A percentile compares a stretch with the other conserved stretches of the same genome.
Evolutionary conservation across 2,113 vertebrate species (phyloP).

Genomic region (Barnardius zonarius): DNA sequence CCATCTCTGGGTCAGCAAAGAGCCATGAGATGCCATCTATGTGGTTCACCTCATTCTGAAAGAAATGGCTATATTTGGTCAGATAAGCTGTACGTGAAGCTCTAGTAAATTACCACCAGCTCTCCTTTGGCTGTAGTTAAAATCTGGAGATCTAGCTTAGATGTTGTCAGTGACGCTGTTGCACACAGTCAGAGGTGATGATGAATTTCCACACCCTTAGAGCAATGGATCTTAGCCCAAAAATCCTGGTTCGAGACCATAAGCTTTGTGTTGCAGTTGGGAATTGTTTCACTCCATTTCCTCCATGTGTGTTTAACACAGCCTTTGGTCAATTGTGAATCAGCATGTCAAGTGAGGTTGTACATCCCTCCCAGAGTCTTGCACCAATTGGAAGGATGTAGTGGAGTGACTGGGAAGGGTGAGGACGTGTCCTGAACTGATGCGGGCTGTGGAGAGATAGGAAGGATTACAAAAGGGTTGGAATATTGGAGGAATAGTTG

Average conservation of each 20-base stretch:
- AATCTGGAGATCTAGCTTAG: background rate
- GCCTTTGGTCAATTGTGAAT: background rate
- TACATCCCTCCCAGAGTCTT: background rate
- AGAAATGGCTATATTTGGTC: background rate
- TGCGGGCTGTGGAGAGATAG: background rate
- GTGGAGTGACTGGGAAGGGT: background rate
- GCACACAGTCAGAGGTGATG: background rate
- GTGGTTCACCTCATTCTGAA: background rate
- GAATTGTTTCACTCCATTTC: background rate
- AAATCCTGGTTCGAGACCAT: background rate
- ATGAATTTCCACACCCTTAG: background rate
- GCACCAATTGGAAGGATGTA: background rate
- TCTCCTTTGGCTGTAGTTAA: background rate
- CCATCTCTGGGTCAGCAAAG: background rate
- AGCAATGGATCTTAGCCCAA: accelerated
- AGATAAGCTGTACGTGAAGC: background rate
- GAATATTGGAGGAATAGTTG: background rate
- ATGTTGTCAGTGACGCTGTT: background rate
- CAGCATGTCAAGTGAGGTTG: background rate
- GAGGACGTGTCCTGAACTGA: background rate
- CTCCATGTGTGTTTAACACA: accelerated
- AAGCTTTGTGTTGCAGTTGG: background rate
- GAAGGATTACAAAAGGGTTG: background rate
- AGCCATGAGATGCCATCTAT: background rate
- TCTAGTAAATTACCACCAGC: background rate